Percentiles rank a stretch among this genome's conserved stretches.
phyloP scores from a whole-genome alignment of 2,113 vertebrate genomes.

The Poicephalus gulielmi region DNA sequence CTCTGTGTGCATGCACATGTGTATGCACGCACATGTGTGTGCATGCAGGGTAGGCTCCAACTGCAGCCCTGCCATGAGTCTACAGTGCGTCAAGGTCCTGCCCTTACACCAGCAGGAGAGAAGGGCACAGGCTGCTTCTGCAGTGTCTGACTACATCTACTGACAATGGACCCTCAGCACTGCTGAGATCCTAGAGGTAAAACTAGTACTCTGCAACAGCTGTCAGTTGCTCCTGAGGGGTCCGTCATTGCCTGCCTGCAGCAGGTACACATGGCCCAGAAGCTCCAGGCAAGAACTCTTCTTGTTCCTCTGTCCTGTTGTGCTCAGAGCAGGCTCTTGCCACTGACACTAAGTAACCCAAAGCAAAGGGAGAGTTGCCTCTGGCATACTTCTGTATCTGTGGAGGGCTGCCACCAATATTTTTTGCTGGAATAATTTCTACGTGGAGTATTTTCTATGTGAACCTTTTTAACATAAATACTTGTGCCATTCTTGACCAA shows the following conservation, averaged over 20 bases:
- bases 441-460: not conserved
- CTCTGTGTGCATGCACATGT: rapidly evolving
- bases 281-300: not conserved
- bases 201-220: not conserved
- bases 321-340: not conserved
- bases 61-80: not conserved
- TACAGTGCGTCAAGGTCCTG: not conserved
- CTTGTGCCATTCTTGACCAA: not conserved
- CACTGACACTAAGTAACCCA: not conserved
- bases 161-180: not conserved
- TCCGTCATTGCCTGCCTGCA: not conserved
- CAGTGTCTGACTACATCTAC: rapidly evolving
- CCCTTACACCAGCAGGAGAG: not conserved
- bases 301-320: not conserved
- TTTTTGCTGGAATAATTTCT: not conserved
- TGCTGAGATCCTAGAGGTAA: not conserved
- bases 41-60: not conserved
- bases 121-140: not conserved
- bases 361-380: not conserved
- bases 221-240: not conserved
- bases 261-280: not conserved
- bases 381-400: not conserved
- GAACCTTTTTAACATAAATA: not conserved
- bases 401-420: not conserved
- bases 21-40: no score